These are phyloP conservation scores for Gymnopithys bicolor DNA, from an alignment of 2,797 vertebrate genomes.

Conservation along the genomic window DNA sequence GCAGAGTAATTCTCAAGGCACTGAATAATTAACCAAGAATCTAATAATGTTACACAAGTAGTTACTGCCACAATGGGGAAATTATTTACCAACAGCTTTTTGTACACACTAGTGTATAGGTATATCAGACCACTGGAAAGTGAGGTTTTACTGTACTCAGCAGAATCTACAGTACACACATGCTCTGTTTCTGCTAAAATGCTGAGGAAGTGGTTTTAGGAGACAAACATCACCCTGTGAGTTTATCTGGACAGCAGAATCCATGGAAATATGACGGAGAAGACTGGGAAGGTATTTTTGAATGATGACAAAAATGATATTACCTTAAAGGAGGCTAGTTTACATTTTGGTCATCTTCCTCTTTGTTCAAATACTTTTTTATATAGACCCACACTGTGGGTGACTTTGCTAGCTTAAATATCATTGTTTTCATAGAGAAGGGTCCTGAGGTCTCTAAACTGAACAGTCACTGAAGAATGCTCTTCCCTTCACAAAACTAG, in stretches of 20 bases:
- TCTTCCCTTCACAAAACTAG: background rate
- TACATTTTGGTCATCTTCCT: background rate
- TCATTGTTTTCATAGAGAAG: background rate
- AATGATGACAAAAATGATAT: background rate
- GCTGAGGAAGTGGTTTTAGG: background rate
- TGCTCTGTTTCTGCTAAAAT: background rate
- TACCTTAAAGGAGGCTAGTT: background rate
- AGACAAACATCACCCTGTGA: background rate
- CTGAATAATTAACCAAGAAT: background rate
- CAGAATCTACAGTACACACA: background rate
- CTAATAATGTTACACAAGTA: background rate
- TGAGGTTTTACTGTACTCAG: background rate
- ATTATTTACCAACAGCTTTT: background rate
- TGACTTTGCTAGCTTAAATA: background rate
- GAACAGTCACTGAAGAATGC: background rate
- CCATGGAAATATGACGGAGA: background rate
- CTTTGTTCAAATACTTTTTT: background rate
- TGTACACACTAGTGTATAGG: background rate
- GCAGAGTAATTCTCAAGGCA: background rate
- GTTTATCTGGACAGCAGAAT: background rate
- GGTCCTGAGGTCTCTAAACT: background rate
- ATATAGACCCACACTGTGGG: background rate
- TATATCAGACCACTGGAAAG: background rate
- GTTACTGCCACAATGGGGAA: background rate
- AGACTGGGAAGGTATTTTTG: background rate